A percentile compares a stretch with the other conserved stretches of the same genome.
These are phyloP conservation scores for Asteroscopus sphinx DNA, from an alignment of 2,888 invertebrate species.

Conservation along the genomic window DNA sequence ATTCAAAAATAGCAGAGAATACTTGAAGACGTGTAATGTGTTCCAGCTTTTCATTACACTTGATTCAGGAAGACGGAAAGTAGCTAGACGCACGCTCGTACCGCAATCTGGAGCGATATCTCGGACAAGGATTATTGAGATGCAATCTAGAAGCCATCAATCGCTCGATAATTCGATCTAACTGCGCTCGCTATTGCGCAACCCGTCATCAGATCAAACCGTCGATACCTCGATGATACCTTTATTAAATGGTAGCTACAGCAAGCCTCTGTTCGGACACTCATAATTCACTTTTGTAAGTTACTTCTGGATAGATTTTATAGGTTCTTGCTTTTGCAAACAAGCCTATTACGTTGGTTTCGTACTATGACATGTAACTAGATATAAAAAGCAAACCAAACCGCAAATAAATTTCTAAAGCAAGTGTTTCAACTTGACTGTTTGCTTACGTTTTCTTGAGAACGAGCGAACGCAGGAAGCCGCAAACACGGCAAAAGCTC, in stretches of 20 bases:
- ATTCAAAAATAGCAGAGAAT: constrained; percentile 51
- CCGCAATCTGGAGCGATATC: constrained; percentile 80
- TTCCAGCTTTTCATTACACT: constrained; percentile 65
- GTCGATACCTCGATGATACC: constrained; percentile 81
- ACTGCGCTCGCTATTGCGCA: constrained; percentile 82
- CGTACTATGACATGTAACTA: constrained; percentile 23
- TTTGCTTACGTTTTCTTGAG: constrained; percentile 73
- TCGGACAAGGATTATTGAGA: constrained; percentile 86
- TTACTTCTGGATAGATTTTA: constrained; percentile 53
- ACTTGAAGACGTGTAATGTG: constrained; percentile 31
- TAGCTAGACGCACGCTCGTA: constrained; percentile 74
- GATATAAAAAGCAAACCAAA: constrained; percentile 36
- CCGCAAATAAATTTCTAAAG: constrained; percentile 56
- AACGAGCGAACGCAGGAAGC: constrained; percentile 83
- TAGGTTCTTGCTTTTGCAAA: constrained; percentile 38
- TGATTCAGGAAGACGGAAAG: constrained; percentile 77
- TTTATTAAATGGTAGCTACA: constrained; percentile 86
- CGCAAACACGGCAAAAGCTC: constrained; percentile 83
- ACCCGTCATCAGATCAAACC: constrained; percentile 84
- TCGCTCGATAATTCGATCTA: constrained; percentile 86
- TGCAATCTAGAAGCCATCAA: constrained; percentile 88
- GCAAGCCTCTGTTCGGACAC: constrained; percentile 53
- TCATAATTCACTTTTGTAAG: constrained; percentile 58
- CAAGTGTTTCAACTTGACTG: constrained; percentile 58
- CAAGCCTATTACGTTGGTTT: constrained; percentile 25